phyloP scores from a whole-genome alignment of 2,888 invertebrate species.

The Arrhopalites spinosus region DNA sequence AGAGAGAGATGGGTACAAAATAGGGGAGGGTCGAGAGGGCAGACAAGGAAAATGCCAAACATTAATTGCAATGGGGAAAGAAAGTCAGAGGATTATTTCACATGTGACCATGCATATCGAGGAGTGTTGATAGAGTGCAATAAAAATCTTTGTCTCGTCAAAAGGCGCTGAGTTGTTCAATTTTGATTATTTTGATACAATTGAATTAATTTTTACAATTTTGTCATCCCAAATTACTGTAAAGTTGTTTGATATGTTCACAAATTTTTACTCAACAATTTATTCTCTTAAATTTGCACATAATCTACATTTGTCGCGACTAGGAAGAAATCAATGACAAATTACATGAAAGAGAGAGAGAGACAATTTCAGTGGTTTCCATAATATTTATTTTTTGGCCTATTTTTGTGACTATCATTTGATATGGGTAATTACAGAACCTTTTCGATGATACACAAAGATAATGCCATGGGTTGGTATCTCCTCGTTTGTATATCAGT shows the following conservation, averaged over 20 bases:
- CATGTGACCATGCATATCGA: slow-evolving; percentile 35
- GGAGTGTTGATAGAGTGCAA: slow-evolving; percentile 41
- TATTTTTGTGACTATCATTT: too few relatives aligned
- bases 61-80: slow-evolving; percentile 42
- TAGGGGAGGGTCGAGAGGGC: slow-evolving; percentile 15
- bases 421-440: too few relatives aligned
- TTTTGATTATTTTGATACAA: neutral
- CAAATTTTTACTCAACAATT: neutral
- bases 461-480: too few relatives aligned
- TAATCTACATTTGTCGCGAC: too few relatives aligned
- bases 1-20: neutral
- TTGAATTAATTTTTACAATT: neutral
- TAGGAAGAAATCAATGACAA: too few relatives aligned
- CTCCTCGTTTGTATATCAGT: too few relatives aligned
- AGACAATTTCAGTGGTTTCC: too few relatives aligned
- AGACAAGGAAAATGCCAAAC: slow-evolving; percentile 38
- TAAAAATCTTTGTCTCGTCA: slow-evolving; percentile 13
- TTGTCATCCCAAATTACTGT: neutral
- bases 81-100: slow-evolving; percentile 44
- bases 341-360: too few relatives aligned
- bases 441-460: too few relatives aligned
- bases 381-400: too few relatives aligned
- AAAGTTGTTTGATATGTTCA: neutral
- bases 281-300: too few relatives aligned
- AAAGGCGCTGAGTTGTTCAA: slow-evolving; percentile 20